Base-by-base conservation (phyloP, 1,140 invertebrate genomes). In the Pseudomyrmex dendroicus region DNA sequence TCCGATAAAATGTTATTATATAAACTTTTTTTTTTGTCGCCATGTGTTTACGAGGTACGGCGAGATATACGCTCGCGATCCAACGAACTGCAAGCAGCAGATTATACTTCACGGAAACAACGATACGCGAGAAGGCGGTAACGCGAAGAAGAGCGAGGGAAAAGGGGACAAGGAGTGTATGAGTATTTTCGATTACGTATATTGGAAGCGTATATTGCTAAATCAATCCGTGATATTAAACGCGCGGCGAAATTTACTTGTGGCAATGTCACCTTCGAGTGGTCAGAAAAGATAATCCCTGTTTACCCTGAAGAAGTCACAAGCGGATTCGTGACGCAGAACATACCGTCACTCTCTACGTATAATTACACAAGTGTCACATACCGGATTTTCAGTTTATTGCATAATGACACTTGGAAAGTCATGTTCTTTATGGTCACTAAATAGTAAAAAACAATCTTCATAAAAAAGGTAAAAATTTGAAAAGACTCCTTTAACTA, bases 71-170 rank as follows among this genome's bases (percentile, higher is more conserved):
- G 3, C 25, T 59, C 35, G 35, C n/a, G 13, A 76, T 70, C 7
- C 64, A 78, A 59, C 20, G 76, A 78, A 78, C 20, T 57, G 64
- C 63, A 59, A 78, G 35, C 68, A 57, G 54, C 44, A 78, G 44
- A 48, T 15, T 10, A n/a, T 57, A 78, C 48, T 46, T 78, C 63
- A 25, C 12, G 46, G 5, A 57, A 57, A 67, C 52, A 78, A 68
- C 17, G 52, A 68, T 46, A 54, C n/a, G 48, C 44, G 12, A n/a
- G 25, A 25, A 25, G 0, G 35, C n/a, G 52, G n/a, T 1, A 10
- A 5, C 50, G 25, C 54, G 12, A 20, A 35, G 35, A 35, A 35
- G 35, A 35, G 35, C 35, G 35, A 35, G 35, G 5, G 0, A 35
- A 35, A 57, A 17, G 8, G 10, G 44, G 25, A 82, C 61, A 10